phyloP scores from a whole-genome alignment of 1,140 invertebrate genomes.

The Bombus affinis region DNA sequence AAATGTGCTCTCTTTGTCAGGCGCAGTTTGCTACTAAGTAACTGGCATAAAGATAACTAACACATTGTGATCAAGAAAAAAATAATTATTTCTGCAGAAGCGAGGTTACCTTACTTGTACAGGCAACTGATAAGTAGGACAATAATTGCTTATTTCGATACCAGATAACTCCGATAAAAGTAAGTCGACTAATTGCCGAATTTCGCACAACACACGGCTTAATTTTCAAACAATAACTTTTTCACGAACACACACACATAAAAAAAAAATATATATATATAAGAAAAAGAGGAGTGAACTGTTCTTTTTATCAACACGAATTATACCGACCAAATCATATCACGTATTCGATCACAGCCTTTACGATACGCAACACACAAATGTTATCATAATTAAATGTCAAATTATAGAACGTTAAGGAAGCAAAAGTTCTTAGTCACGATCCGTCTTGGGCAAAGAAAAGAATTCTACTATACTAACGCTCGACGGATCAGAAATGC shows the following conservation, averaged over 20 bases:
- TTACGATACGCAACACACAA: background rate
- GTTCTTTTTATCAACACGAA: background rate
- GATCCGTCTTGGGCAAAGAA: too few relatives aligned
- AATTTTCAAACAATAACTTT: too few relatives aligned
- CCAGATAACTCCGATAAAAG: slow-evolving; percentile 55
- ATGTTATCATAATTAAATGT: background rate
- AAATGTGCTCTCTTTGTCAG: slow-evolving; percentile 11
- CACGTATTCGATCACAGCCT: background rate
- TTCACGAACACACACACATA: background rate
- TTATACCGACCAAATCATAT: background rate
- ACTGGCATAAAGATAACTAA: slow-evolving; percentile 12
- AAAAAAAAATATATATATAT: background rate
- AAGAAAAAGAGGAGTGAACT: background rate
- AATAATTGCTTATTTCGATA: slow-evolving; percentile 3
- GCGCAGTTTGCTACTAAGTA: slow-evolving; percentile 11
- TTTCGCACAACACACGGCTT: background rate
- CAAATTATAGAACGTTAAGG: background rate
- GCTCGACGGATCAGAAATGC: too few relatives aligned
- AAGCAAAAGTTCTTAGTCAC: background rate
- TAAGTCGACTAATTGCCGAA: background rate
- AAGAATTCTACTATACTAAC: background rate
- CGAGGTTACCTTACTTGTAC: background rate
- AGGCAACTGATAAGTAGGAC: background rate
- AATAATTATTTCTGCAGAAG: slow-evolving; percentile 5
- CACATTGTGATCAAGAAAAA: background rate